phyloP scores from a whole-genome alignment of 2,113 vertebrate genomes.

The Perca flavescens region DNA sequence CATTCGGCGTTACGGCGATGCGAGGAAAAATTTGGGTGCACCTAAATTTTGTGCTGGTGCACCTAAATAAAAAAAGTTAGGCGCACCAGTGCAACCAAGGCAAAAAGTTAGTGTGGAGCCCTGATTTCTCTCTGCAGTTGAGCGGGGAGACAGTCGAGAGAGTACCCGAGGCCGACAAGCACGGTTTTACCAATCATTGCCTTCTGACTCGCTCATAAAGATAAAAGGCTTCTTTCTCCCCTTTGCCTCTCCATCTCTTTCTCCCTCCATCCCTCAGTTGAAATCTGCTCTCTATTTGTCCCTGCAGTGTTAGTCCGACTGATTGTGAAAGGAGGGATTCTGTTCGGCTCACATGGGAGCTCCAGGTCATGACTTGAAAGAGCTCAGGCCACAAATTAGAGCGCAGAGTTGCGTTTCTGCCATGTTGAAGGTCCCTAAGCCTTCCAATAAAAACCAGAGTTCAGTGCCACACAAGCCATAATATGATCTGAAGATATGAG shows the following conservation, averaged over 20 bases:
- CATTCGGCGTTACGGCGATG: too few relatives aligned
- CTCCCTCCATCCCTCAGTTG: conserved; percentile 34
- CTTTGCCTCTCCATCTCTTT: conserved; percentile 37
- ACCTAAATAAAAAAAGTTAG: too few relatives aligned
- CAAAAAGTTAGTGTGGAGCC: too few relatives aligned
- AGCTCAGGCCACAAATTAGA: conserved; percentile 56
- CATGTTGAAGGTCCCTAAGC: conserved; percentile 24
- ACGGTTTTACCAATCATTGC: conserved; percentile 74
- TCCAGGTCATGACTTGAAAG: conserved; percentile 61
- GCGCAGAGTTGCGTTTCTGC: conserved; percentile 33
- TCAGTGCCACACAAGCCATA: conserved; percentile 20
- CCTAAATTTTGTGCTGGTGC: too few relatives aligned
- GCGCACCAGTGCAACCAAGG: too few relatives aligned
- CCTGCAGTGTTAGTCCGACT: conserved; percentile 46
- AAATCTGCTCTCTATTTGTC: conserved; percentile 52
- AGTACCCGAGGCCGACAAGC: conserved; percentile 55
- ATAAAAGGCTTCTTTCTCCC: conserved; percentile 71
- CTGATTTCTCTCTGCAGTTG: conserved; percentile 65
- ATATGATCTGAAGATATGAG: conserved; percentile 14
- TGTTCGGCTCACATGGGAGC: conserved; percentile 35
- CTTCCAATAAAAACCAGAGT: conserved; percentile 45
- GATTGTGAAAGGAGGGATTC: conserved; percentile 57
- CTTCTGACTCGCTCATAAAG: conserved; percentile 68
- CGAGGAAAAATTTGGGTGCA: too few relatives aligned
- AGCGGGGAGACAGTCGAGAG: conserved; percentile 32